These are phyloP conservation scores for Drosophila equinoxialis DNA, from an alignment of 1,140 invertebrate genomes.

Conservation along the genomic window DNA sequence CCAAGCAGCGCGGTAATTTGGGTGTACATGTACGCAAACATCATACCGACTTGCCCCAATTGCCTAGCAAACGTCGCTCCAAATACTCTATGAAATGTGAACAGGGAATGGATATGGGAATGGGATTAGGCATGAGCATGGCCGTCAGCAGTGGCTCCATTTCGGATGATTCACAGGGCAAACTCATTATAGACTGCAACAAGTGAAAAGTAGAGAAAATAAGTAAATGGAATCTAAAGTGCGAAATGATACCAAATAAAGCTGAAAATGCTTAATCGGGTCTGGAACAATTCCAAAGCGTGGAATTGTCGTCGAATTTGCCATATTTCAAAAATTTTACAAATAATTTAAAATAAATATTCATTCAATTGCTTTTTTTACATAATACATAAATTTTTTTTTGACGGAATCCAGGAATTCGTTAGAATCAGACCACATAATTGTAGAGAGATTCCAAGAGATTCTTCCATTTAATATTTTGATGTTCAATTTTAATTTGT, in stretches of 20 bases:
- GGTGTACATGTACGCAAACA: constrained; percentile 91
- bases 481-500: background rate
- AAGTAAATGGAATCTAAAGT: background rate
- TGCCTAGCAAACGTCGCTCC: constrained; percentile 80
- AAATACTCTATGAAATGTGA: constrained; percentile 73
- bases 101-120: background rate
- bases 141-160: constrained; percentile 38
- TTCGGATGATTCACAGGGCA: constrained; percentile 76
- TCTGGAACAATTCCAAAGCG: constrained; percentile 6
- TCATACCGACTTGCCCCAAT: constrained; percentile 84
- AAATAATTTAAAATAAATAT: background rate
- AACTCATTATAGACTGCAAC: constrained; percentile 75
- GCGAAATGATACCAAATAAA: constrained; percentile 65
- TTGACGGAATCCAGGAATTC: background rate
- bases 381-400: background rate
- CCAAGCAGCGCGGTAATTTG: constrained; percentile 91
- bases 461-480: constrained; percentile 3
- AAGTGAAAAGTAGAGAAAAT: constrained; percentile 35
- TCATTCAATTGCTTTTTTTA: no score
- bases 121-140: constrained; percentile 39
- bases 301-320: background rate
- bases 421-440: background rate
- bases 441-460: background rate
- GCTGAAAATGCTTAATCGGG: background rate
- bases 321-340: background rate